A percentile compares a stretch with the other conserved stretches of the same genome.
phyloP scores from a whole-genome alignment of 2,797 vertebrate genomes.

The Cyprinella venusta region DNA sequence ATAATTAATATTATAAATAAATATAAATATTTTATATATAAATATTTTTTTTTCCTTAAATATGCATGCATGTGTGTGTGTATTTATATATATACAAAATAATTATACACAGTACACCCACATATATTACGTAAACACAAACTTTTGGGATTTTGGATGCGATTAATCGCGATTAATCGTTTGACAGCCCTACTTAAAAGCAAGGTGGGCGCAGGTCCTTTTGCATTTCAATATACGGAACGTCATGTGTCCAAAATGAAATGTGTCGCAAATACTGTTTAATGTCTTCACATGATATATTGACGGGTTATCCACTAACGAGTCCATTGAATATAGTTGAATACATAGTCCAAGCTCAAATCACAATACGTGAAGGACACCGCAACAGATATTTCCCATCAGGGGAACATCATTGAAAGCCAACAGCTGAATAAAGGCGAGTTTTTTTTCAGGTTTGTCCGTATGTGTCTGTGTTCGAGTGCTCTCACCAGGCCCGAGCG shows the following conservation, averaged over 20 bases:
- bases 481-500: slow-evolving; percentile 29
- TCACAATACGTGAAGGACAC: slow-evolving; percentile 30
- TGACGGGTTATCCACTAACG: not conserved
- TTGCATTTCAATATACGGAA: not conserved
- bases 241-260: not conserved
- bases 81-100: too few relatives aligned
- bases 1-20: too few relatives aligned
- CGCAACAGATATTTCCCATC: slow-evolving; percentile 29
- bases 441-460: slow-evolving; percentile 7
- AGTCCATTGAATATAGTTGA: not conserved
- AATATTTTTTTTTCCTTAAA: too few relatives aligned
- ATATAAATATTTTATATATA: too few relatives aligned
- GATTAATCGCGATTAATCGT: too few relatives aligned
- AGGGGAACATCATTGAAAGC: slow-evolving; percentile 29
- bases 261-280: not conserved
- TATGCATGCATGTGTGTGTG: too few relatives aligned
- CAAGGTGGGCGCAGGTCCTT: not conserved
- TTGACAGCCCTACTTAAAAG: too few relatives aligned
- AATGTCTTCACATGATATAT: not conserved
- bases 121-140: too few relatives aligned
- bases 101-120: too few relatives aligned
- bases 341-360: not conserved
- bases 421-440: slow-evolving; percentile 31
- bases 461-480: slow-evolving; percentile 24
- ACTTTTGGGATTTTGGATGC: too few relatives aligned